These are phyloP conservation scores for Slavum lentiscoides DNA, from an alignment of 2,888 invertebrate species.

Conservation along the genomic window DNA sequence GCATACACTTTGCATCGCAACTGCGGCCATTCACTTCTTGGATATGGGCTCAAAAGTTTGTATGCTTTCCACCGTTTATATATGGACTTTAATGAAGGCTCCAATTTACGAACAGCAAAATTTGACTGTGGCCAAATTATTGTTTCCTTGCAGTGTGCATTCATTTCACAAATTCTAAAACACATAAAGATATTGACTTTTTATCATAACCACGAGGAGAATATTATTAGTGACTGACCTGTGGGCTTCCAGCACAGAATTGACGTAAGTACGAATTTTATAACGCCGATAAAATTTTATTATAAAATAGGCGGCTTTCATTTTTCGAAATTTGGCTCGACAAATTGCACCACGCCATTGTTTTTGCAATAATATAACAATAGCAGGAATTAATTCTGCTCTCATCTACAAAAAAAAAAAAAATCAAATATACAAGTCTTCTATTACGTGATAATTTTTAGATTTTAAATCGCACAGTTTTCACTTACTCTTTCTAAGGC, in stretches of 20 bases:
- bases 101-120: slow-evolving; percentile 68
- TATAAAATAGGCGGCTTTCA: slow-evolving; percentile 83
- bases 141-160: slow-evolving; percentile 76
- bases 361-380: slow-evolving; percentile 92
- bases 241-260: slow-evolving; percentile 68
- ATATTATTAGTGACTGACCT: slow-evolving; percentile 58
- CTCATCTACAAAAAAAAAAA: slow-evolving; percentile 64
- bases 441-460: neutral
- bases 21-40: slow-evolving; percentile 84
- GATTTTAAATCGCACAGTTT: neutral
- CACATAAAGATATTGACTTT: neutral
- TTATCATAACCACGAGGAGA: neutral
- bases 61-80: slow-evolving; percentile 85
- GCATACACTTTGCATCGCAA: slow-evolving; percentile 76
- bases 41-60: slow-evolving; percentile 81
- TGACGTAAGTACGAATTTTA: slow-evolving; percentile 75
- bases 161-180: slow-evolving; percentile 65
- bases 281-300: slow-evolving; percentile 79
- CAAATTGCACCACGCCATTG: slow-evolving; percentile 86
- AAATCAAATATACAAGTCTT: slow-evolving; percentile 10
- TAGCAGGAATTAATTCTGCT: slow-evolving; percentile 84
- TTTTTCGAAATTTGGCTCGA: slow-evolving; percentile 77
- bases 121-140: slow-evolving; percentile 83
- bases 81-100: slow-evolving; percentile 67
- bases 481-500: slow-evolving; percentile 72